These are phyloP conservation scores for Notothenia rossii DNA, from an alignment of 2,113 vertebrate species.

Conservation along the genomic window DNA sequence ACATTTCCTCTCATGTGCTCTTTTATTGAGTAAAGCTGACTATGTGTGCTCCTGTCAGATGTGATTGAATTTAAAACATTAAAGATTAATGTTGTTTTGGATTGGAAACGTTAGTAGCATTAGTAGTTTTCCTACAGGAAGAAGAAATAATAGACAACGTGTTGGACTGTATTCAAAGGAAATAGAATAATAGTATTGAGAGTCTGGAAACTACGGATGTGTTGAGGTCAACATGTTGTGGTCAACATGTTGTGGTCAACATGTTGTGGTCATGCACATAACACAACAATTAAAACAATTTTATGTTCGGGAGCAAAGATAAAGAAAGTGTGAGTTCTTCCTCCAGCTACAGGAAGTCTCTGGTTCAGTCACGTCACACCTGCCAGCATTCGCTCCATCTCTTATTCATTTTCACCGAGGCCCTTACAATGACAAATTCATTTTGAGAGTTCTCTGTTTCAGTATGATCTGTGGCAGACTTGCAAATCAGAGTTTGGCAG, in stretches of 20 bases:
- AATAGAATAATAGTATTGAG: neutral
- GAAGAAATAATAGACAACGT: no score
- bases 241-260: neutral
- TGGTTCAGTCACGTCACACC: no score
- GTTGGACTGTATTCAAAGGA: no score
- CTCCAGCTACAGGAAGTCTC: no score
- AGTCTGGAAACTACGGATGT: neutral
- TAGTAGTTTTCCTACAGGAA: neutral
- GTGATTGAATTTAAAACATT: neutral
- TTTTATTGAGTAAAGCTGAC: neutral
- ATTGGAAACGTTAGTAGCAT: neutral
- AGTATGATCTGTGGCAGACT: no score
- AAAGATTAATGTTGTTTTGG: neutral
- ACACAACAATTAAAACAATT: neutral
- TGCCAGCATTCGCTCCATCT: no score
- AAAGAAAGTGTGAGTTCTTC: no score
- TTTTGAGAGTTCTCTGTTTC: no score
- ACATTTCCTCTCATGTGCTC: neutral
- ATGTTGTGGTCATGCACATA: no score
- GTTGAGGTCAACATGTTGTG: neutral
- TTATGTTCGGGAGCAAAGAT: neutral
- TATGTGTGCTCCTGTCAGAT: neutral
- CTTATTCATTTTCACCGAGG: no score
- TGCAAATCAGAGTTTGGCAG: no score
- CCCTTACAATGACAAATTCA: no score